Percentiles rank a stretch among this genome's conserved stretches.
Evolutionary conservation across 1,140 invertebrate genomes (phyloP).

Genomic region (Gryllus bimaculatus): DNA sequence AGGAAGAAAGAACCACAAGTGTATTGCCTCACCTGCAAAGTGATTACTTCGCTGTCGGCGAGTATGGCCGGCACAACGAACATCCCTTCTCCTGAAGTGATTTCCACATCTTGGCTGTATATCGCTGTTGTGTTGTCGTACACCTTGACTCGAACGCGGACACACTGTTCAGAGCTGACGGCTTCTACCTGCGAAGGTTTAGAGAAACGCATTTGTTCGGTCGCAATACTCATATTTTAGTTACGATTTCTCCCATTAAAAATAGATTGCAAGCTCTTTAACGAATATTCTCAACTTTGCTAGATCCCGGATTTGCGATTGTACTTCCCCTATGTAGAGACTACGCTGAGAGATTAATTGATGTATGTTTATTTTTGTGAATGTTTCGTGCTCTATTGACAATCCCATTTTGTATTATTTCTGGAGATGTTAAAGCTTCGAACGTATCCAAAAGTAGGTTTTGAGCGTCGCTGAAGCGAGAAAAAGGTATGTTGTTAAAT

Average conservation of each 20-base stretch:
- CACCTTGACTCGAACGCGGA: constrained; percentile 51
- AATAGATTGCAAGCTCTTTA: neutral
- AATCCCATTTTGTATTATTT: too few relatives aligned
- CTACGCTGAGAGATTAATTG: too few relatives aligned
- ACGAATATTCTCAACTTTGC: too few relatives aligned
- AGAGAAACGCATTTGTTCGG: neutral
- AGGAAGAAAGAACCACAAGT: neutral
- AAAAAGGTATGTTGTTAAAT: too few relatives aligned
- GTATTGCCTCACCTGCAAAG: constrained; percentile 42
- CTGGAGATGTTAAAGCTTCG: too few relatives aligned
- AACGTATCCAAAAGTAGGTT: too few relatives aligned
- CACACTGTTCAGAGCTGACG: constrained; percentile 51
- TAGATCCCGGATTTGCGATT: too few relatives aligned
- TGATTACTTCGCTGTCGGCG: constrained; percentile 49
- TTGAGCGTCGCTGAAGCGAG: too few relatives aligned
- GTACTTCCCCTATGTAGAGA: too few relatives aligned
- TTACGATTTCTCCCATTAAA: neutral
- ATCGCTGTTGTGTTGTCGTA: constrained; percentile 54
- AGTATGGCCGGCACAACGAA: constrained; percentile 53
- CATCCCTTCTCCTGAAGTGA: constrained; percentile 48
- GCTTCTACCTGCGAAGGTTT: constrained; percentile 46
- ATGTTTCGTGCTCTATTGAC: too few relatives aligned
- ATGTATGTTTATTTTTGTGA: too few relatives aligned
- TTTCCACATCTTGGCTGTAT: constrained; percentile 56
- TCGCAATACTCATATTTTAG: neutral